Evolutionary conservation across 2,888 invertebrate genomes (phyloP).

Genomic region (Plebejus argus): DNA sequence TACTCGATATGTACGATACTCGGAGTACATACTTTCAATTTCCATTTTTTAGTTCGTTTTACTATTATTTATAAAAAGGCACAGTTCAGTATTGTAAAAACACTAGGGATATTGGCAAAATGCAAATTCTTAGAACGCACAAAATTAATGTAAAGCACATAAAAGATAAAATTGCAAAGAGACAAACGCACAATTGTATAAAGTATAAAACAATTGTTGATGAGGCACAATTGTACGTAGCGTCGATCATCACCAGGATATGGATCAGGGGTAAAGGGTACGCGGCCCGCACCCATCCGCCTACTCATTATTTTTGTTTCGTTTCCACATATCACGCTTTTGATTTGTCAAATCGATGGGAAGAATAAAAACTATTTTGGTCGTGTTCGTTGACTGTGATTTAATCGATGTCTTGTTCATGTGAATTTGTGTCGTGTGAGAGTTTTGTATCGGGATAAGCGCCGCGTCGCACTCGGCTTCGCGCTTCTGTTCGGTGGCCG

Average conservation of each 20-base stretch:
- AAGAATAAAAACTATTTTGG: conserved; percentile 77
- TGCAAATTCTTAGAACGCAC: conserved; percentile 42
- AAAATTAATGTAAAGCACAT: conserved; percentile 48
- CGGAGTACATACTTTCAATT: neutral
- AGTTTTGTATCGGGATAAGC: conserved; percentile 57
- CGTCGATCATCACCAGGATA: conserved; percentile 45
- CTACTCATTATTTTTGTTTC: conserved; percentile 53
- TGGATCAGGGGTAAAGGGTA: conserved; percentile 32
- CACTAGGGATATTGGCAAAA: conserved; percentile 44
- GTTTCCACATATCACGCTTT: conserved; percentile 66
- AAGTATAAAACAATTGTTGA: conserved; percentile 7
- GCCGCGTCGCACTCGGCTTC: conserved; percentile 76
- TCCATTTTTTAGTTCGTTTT: neutral
- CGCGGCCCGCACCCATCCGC: conserved; percentile 43
- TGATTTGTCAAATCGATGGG: conserved; percentile 61
- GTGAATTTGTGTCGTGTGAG: conserved; percentile 80
- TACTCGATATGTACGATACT: conserved; percentile 25
- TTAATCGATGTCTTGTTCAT: conserved; percentile 76
- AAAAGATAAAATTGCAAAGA: conserved; percentile 13
- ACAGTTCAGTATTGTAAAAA: conserved; percentile 44
- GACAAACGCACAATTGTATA: conserved; percentile 26
- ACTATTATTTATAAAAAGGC: conserved; percentile 36
- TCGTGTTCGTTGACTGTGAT: conserved; percentile 73
- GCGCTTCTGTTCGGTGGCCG: conserved; percentile 69
- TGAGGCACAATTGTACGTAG: conserved; percentile 13